These are phyloP conservation scores for Sebastiscus tertius DNA, from an alignment of 2,797 vertebrate genomes.

Conservation along the genomic window DNA sequence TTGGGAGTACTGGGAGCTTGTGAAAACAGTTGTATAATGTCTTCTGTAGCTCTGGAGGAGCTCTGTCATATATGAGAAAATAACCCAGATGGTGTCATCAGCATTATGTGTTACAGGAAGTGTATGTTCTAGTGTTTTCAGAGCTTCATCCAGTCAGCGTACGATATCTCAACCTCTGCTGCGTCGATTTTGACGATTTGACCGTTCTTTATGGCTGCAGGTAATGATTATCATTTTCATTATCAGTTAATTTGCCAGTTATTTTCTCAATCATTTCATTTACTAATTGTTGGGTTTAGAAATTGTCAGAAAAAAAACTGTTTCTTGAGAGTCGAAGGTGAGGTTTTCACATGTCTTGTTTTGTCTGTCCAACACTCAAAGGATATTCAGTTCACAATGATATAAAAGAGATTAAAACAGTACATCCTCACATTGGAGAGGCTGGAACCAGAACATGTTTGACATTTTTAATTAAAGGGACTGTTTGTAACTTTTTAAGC, in stretches of 20 bases:
- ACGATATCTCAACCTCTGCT: not conserved
- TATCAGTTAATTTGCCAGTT: not conserved
- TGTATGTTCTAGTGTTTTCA: not conserved
- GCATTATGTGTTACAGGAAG: not conserved
- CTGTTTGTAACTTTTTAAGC: too few relatives aligned
- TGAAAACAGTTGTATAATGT: not conserved
- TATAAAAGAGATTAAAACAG: not conserved
- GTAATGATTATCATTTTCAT: not conserved
- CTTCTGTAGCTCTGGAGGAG: not conserved
- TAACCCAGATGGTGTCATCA: not conserved
- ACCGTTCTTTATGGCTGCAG: not conserved
- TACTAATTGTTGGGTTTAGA: not conserved
- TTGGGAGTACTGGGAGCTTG: not conserved
- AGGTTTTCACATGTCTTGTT: not conserved
- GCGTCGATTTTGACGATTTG: not conserved
- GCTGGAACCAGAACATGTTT: not conserved
- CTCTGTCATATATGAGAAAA: not conserved
- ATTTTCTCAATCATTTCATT: not conserved
- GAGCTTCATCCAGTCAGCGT: not conserved
- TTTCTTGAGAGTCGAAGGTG: not conserved
- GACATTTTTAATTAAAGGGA: not conserved
- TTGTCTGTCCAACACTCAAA: not conserved
- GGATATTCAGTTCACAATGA: not conserved
- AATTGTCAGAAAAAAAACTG: not conserved
- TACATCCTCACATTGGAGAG: not conserved